These are phyloP conservation scores for Phocoena sinus DNA, from an alignment of 2,113 vertebrate species.

Conservation along the genomic window DNA sequence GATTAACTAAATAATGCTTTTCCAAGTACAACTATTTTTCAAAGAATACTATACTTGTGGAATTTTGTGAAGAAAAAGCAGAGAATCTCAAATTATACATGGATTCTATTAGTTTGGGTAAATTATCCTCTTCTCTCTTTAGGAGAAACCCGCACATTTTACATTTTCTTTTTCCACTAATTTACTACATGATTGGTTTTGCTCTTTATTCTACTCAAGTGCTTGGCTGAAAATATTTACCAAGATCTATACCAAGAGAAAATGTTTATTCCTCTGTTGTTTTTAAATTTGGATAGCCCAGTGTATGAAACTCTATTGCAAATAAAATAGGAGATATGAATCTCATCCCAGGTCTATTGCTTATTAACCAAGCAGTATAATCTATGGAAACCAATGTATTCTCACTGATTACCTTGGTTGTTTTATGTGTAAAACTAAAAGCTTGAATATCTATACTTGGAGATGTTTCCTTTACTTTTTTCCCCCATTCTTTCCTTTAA, in stretches of 20 bases:
- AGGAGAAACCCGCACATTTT: not conserved
- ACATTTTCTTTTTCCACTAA: not conserved
- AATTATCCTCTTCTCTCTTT: not conserved
- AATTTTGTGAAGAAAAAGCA: not conserved
- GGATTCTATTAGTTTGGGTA: not conserved
- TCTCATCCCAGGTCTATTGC: not conserved
- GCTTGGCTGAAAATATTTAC: slow-evolving; percentile 2
- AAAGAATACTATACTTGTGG: not conserved
- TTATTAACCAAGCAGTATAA: not conserved
- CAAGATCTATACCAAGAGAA: not conserved
- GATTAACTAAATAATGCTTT: not conserved
- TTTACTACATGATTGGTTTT: not conserved
- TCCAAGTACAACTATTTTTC: not conserved
- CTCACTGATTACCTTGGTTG: rapidly evolving
- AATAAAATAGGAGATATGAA: not conserved
- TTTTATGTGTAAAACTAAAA: not conserved
- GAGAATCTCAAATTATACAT: not conserved
- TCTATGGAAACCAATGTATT: not conserved
- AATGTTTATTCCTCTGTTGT: not conserved
- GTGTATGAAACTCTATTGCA: not conserved
- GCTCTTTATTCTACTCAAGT: not conserved
- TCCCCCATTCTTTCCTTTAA: not conserved
- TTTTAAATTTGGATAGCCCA: not conserved
- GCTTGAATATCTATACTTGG: not conserved
- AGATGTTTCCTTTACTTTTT: not conserved